These are phyloP conservation scores for Strigamia maritima DNA, from an alignment of 2,888 invertebrate genomes.

Conservation along the genomic window DNA sequence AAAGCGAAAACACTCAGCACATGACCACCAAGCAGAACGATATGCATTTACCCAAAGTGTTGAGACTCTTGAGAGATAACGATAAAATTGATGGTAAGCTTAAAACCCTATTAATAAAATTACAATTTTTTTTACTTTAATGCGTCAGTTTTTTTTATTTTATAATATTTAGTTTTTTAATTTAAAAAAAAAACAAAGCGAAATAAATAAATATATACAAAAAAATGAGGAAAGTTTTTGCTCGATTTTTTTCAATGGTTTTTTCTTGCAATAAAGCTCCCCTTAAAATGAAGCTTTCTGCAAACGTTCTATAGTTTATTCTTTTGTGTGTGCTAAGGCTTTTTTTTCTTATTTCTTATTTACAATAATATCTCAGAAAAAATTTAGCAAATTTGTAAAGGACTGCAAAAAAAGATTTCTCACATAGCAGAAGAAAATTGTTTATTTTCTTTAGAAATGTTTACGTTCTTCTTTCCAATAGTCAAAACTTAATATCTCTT, in stretches of 20 bases:
- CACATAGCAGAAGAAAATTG: not conserved
- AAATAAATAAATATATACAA: not conserved
- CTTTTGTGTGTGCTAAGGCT: not conserved
- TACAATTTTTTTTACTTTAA: not conserved
- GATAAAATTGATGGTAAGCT: constrained; percentile 9
- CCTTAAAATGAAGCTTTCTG: constrained; percentile 6
- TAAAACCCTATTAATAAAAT: not conserved
- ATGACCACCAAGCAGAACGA: constrained; percentile 22
- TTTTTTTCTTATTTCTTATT: not conserved
- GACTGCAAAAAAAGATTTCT: not conserved
- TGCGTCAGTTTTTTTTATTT: not conserved
- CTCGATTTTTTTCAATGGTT: not conserved
- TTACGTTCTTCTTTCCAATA: not conserved
- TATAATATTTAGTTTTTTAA: not conserved
- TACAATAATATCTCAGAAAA: not conserved
- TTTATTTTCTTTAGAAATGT: constrained; percentile 19
- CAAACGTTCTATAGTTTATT: not conserved
- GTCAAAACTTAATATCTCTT: not conserved
- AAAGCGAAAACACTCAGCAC: constrained; percentile 25
- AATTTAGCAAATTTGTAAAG: constrained; percentile 7
- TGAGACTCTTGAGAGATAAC: constrained; percentile 15
- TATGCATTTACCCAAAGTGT: constrained; percentile 19
- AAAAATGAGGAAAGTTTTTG: not conserved
- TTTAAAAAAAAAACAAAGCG: not conserved
- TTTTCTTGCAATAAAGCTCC: not conserved